Conservation (phyloP, 2,888 invertebrate species). For the Pycnomerus fuliginosus region DNA sequence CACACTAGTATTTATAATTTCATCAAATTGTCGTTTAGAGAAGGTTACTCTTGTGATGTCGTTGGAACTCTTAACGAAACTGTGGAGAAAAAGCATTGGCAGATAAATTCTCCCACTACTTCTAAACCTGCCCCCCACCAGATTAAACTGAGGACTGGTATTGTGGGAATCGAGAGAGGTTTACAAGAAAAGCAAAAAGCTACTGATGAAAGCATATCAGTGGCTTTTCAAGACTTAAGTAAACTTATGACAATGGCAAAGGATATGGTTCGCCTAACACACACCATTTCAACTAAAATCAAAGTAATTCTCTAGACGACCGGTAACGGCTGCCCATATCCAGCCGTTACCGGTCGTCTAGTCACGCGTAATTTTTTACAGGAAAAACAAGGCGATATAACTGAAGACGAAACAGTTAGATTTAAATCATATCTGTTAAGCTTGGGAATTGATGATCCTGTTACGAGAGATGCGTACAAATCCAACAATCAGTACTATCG, state of each 20-base stretch:
- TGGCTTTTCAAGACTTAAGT: constrained; percentile 93
- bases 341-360: no score
- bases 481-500: constrained; percentile 82
- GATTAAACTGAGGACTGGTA: constrained; percentile 81
- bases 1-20: constrained; percentile 69
- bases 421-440: constrained; percentile 96
- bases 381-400: constrained; percentile 92
- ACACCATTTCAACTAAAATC: constrained; percentile 89
- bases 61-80: constrained; percentile 63
- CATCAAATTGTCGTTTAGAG: constrained; percentile 84
- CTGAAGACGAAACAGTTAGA: constrained; percentile 94
- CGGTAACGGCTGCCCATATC: no score
- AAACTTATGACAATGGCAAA: constrained; percentile 95
- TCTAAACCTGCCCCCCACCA: constrained; percentile 36
- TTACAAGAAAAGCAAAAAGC: constrained; percentile 88
- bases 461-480: constrained; percentile 87
- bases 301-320: constrained; percentile 56
- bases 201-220: constrained; percentile 86
- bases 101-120: background rate
- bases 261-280: constrained; percentile 94
- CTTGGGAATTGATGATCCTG: constrained; percentile 97
- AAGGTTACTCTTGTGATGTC: constrained; percentile 68
- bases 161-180: constrained; percentile 93
- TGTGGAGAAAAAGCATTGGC: constrained; percentile 65
- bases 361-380: constrained; percentile 28